Evolutionary conservation across 2,888 invertebrate species (phyloP).

Genomic region (Hirtodrosophila trivittata): DNA sequence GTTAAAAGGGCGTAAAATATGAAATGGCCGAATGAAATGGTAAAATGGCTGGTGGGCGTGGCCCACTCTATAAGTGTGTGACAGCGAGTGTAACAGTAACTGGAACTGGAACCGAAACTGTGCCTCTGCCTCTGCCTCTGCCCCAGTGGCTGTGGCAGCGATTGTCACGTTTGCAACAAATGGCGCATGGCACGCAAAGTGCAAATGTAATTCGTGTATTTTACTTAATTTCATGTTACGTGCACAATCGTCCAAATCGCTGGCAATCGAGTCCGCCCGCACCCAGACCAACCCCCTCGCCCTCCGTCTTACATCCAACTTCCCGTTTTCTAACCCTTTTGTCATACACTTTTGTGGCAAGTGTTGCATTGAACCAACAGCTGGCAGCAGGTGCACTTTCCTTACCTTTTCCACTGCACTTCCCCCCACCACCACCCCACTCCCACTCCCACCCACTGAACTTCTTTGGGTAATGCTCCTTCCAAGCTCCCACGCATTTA

Average conservation of each 20-base stretch:
- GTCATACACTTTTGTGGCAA: conserved; percentile 3
- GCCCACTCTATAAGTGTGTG: conserved; percentile 8
- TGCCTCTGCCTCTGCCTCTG: conserved; percentile 15
- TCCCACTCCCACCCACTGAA: not conserved
- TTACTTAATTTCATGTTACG: conserved; percentile 79
- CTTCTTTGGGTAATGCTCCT: not conserved
- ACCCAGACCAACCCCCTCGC: not conserved
- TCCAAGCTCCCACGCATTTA: conserved; percentile 58
- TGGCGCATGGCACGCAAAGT: conserved; percentile 78
- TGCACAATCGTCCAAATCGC: conserved; percentile 76
- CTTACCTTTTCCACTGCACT: conserved; percentile 5
- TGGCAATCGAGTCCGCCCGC: conserved; percentile 48
- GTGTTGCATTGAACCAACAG: not conserved
- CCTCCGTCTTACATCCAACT: not conserved
- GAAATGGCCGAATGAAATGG: conserved; percentile 39
- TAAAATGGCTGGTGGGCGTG: too few species aligned
- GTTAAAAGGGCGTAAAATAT: conserved; percentile 48
- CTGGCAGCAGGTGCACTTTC: conserved; percentile 21
- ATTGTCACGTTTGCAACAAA: conserved; percentile 79
- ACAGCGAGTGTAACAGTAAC: not conserved
- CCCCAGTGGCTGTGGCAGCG: conserved; percentile 40
- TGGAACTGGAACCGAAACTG: not conserved
- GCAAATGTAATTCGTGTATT: conserved; percentile 80
- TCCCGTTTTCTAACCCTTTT: not conserved
- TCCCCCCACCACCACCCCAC: not conserved